Evolutionary conservation across 2,888 invertebrate species (phyloP), one percentile per base, ranked within the genome.

Genomic region (Galeopsomyia nigrocyanea): DNA sequence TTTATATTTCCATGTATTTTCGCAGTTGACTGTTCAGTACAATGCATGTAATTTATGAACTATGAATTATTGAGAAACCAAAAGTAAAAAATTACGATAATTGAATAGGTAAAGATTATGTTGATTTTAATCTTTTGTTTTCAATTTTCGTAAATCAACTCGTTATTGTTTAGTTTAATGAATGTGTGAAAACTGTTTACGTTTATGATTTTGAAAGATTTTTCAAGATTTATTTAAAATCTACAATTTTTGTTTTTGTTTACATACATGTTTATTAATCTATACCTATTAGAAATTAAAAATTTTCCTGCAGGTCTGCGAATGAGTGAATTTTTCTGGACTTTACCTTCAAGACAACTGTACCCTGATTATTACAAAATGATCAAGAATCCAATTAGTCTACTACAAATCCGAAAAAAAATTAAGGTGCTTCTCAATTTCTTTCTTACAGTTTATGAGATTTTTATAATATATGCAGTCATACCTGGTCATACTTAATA

Each of bases 361-460:
- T 98, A 99, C 88, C 96, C 98, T 0, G 99, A 99, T 87, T 99
- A 99, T 87, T 99, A 98, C 88, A 95, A 95, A 80, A 96, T 97
- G 84, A 99, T 99, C 65, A 95, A 96, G 83, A 95, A 95, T 82
- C 99, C 99, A 0, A 93, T 99, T 79, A 98, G 98, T 0, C 88
- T 99, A 81, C 92, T 94, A 78, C 97, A 98, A 88, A 98, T 99
- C 74, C 90, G 92, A 78, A 92, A 92, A 71, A 95, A 95, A 84
- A 89, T 96, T n/a, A 90, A 92, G 85, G 87, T 88, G 78, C 78
- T 46, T 77, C 56, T 71, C 49, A 58, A 50, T 39, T 61, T 19
- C 46, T 47, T 55, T 39, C 3, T 31, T 31, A 5, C 13, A 26
- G 39, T 39, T 7, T 39, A 10, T 13, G 39, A 39, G 39, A 17